Percentiles rank a stretch among this genome's conserved stretches.
These are phyloP conservation scores for Vimba vimba DNA, from an alignment of 2,113 vertebrate species.

Conservation along the genomic window DNA sequence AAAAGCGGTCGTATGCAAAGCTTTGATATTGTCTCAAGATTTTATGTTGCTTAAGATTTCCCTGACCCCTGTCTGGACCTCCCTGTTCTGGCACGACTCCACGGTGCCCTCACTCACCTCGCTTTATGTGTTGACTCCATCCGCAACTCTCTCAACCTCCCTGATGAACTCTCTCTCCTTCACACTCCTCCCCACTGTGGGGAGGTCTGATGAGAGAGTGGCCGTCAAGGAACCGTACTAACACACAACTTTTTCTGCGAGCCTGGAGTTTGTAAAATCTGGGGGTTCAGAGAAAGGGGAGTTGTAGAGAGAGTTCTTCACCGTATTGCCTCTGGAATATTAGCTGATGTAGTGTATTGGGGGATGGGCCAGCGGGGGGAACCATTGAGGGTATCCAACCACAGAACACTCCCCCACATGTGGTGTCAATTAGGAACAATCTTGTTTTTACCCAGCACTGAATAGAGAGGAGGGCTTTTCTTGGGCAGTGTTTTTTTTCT, in stretches of 20 bases:
- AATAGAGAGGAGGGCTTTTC: slow-evolving; percentile 76
- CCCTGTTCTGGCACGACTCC: slow-evolving; percentile 73
- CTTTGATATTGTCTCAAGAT: slow-evolving; percentile 49
- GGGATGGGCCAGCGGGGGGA: slow-evolving; percentile 62
- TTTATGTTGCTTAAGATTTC: slow-evolving; percentile 47
- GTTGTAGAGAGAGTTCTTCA: slow-evolving; percentile 49
- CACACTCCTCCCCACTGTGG: slow-evolving; percentile 64
- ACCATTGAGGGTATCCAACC: slow-evolving; percentile 74
- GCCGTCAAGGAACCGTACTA: slow-evolving; percentile 72
- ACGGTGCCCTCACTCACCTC: slow-evolving; percentile 72
- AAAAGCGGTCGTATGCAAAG: not conserved
- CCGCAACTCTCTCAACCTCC: slow-evolving; percentile 31
- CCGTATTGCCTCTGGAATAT: slow-evolving; percentile 54
- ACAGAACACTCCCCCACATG: slow-evolving; percentile 82
- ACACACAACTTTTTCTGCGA: slow-evolving; percentile 69
- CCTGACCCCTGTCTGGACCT: slow-evolving; percentile 72
- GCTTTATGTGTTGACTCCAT: slow-evolving; percentile 60
- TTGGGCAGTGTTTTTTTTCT: slow-evolving; percentile 59
- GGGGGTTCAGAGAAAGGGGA: slow-evolving; percentile 49
- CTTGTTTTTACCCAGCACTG: slow-evolving; percentile 81
- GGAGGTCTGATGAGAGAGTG: slow-evolving; percentile 70
- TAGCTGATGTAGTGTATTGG: slow-evolving; percentile 57
- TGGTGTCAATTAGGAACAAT: slow-evolving; percentile 85
- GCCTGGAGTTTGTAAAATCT: slow-evolving; percentile 67
- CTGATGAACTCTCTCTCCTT: slow-evolving; percentile 60